Conservation (phyloP, 2,797 vertebrate species). For the Hippocampus kuda region DNA sequence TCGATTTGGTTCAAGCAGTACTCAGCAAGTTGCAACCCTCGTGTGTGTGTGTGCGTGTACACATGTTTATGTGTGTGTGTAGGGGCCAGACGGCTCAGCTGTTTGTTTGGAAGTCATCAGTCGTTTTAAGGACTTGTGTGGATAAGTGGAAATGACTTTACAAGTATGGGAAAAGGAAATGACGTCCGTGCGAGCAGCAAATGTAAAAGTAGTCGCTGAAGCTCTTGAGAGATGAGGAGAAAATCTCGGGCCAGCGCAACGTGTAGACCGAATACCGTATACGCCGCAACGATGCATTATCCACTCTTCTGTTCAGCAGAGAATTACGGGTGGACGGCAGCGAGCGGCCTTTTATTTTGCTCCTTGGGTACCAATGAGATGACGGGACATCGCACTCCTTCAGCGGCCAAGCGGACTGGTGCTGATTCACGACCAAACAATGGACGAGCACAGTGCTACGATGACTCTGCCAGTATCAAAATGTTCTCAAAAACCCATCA, state of each 20-base stretch:
- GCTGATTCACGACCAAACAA: background rate
- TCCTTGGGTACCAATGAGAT: constrained; percentile 18
- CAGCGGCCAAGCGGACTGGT: background rate
- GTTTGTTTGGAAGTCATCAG: constrained; percentile 29
- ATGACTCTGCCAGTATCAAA: background rate
- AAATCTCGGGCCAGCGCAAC: constrained; percentile 41
- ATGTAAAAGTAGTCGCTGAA: constrained; percentile 24
- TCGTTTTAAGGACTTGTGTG: constrained; percentile 28
- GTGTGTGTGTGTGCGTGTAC: constrained; percentile 5
- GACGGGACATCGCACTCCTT: background rate
- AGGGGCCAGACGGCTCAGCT: constrained; percentile 19
- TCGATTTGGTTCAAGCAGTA: constrained; percentile 32
- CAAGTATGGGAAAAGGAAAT: constrained; percentile 10
- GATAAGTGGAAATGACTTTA: constrained; percentile 25
- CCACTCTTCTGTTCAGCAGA: constrained; percentile 21
- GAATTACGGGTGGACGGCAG: constrained; percentile 15
- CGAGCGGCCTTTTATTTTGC: constrained; percentile 23
- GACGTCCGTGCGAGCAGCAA: constrained; percentile 19
- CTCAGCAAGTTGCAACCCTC: constrained; percentile 31
- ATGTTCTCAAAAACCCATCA: background rate
- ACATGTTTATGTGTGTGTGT: background rate
- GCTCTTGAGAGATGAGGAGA: constrained; percentile 42
- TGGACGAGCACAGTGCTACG: background rate
- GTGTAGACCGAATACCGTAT: constrained; percentile 34
- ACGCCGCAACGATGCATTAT: constrained; percentile 44